Base-by-base conservation (phyloP, 2,113 vertebrate species). In the Syngnathoides biaculeatus region DNA sequence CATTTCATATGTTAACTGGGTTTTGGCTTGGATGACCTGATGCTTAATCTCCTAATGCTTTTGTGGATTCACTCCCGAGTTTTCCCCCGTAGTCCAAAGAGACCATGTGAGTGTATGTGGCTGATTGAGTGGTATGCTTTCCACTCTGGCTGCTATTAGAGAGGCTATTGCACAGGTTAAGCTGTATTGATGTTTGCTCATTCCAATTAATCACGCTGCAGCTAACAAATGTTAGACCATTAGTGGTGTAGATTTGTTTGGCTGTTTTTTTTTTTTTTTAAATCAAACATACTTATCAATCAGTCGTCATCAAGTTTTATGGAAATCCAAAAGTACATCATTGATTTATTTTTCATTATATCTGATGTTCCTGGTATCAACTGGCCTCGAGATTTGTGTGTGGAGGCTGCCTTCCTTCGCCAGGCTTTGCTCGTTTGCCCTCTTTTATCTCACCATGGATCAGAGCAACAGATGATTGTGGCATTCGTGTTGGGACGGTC, bases 381-480 rank as follows among this genome's bases (percentile, higher is more conserved):
- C 42, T 43, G 42, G 42, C 42, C 14, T 43, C 4, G 58, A 64
- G 73, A 40, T 83, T 75, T 81, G 65, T 69, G 43, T 82, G 77
- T 68, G 66, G 30, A 30, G 17, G 27, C 57, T 14, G 53, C 24
- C 73, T 74, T 64, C 55, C 77, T 74, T 66, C 61, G 50, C 47
- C 65, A 17, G 55, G 42, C 65, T 64, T 62, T 48, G 43, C 67
- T 53, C 59, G 47, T 71, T 77, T 77, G 67, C 66, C 59, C 53
- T 79, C 71, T 73, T 86, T 73, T 82, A 83, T 87, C 80, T 80
- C 22, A 1, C 67, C 79, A 67, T 84, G 81, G 85, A 85, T 87
- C 81, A 74, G 70, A 80, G 82, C 74, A 84, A 75, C 83, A 84
- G 80, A 82, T 75, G 79, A 87, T 85, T 83, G 85, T 80, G 78